Evolutionary conservation across 2,888 invertebrate species (phyloP).

Genomic region (Drosophila longiperda): DNA sequence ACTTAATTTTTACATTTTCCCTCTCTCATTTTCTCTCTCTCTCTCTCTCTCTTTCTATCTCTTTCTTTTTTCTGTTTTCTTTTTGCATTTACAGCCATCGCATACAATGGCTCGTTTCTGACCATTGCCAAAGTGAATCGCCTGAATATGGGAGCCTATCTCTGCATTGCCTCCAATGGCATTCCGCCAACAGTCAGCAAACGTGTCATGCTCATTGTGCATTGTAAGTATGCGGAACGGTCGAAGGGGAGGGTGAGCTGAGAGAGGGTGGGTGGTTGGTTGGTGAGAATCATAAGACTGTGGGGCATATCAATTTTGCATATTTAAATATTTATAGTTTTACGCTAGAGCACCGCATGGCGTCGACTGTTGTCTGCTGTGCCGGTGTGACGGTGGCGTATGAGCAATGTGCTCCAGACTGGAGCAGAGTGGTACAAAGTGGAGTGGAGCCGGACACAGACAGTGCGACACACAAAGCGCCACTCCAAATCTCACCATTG

Average conservation of each 20-base stretch:
- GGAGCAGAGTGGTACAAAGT: not conserved
- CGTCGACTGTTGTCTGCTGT: conserved; percentile 20
- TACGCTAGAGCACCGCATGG: conserved; percentile 70
- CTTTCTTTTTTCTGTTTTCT: not conserved
- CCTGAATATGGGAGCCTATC: conserved; percentile 92
- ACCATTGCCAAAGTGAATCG: conserved; percentile 90
- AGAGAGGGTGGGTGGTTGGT: not conserved
- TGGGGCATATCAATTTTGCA: conserved; percentile 72
- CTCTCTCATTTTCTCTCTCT: not conserved
- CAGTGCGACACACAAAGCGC: conserved; percentile 57
- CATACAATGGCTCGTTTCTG: conserved; percentile 89
- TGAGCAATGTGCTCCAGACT: conserved; percentile 52
- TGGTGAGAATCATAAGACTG: conserved; percentile 4
- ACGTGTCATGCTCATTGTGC: conserved; percentile 91
- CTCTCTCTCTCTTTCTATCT: not conserved
- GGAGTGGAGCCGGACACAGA: conserved; percentile 24
- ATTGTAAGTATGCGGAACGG: conserved; percentile 88
- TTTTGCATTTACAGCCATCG: conserved; percentile 86
- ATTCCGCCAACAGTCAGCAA: conserved; percentile 93
- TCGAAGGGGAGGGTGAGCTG: not conserved
- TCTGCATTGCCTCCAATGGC: conserved; percentile 93
- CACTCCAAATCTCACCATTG: conserved; percentile 70
- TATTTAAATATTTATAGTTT: conserved; percentile 77
- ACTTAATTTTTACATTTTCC: not conserved
- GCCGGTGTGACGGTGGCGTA: conserved; percentile 46